Conservation (phyloP, 2,888 invertebrate genomes). For the Metopia argyrocephala region DNA sequence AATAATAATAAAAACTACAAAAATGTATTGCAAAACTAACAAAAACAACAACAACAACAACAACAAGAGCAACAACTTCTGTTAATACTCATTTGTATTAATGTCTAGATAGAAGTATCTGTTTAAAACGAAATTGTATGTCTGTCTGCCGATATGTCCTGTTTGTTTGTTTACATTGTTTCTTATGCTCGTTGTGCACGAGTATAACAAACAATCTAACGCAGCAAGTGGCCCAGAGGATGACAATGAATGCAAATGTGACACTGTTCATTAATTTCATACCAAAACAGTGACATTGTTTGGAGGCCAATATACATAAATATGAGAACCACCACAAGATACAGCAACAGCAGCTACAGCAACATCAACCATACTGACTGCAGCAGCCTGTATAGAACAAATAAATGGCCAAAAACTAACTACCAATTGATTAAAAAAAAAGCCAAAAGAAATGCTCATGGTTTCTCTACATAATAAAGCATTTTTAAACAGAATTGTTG, state of each 20-base stretch:
- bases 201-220: constrained; percentile 60
- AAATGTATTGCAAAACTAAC: constrained; percentile 39
- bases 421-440: neutral
- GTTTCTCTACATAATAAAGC: neutral
- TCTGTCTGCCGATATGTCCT: neutral
- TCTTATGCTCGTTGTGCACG: neutral
- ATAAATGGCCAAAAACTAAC: constrained; percentile 31
- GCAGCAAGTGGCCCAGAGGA: constrained; percentile 66
- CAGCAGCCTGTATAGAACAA: constrained; percentile 15
- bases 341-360: constrained; percentile 4
- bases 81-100: neutral
- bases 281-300: constrained; percentile 55
- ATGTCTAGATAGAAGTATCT: constrained; percentile 13
- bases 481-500: neutral
- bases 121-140: neutral
- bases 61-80: constrained; percentile 42
- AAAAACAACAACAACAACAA: constrained; percentile 41
- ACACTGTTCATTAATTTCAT: constrained; percentile 68
- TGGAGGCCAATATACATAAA: constrained; percentile 44
- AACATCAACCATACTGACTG: constrained; percentile 6
- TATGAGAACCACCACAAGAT: constrained; percentile 40
- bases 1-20: constrained; percentile 49
- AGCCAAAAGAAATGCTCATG: neutral
- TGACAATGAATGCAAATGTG: constrained; percentile 67
- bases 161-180: neutral